These are phyloP conservation scores for Argya squamiceps DNA, from an alignment of 2,797 vertebrate species.

Conservation along the genomic window DNA sequence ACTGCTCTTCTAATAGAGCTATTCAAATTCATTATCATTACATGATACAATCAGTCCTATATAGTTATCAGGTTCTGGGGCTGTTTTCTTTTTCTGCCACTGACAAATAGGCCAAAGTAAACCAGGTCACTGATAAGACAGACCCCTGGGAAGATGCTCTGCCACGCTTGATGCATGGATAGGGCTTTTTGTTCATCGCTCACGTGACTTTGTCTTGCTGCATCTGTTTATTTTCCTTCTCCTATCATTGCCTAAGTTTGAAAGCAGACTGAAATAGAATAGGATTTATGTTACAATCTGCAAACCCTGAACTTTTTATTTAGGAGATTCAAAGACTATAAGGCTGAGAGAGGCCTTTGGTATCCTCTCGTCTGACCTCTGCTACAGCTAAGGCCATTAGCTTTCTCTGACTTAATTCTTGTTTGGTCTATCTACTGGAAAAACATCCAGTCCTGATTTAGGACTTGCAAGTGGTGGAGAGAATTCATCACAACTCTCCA, in stretches of 20 bases:
- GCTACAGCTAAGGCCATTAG: slow-evolving; percentile 9
- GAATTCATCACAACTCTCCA: not conserved
- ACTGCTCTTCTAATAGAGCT: slow-evolving; percentile 22
- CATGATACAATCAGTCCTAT: slow-evolving; percentile 53
- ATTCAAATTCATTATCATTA: slow-evolving; percentile 55
- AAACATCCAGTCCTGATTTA: slow-evolving; percentile 41
- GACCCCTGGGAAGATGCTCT: slow-evolving; percentile 57
- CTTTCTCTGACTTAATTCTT: slow-evolving; percentile 50
- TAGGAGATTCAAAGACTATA: not conserved
- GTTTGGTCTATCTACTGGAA: slow-evolving; percentile 57
- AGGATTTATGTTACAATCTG: slow-evolving; percentile 24
- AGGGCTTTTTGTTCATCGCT: slow-evolving; percentile 39
- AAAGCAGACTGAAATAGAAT: slow-evolving; percentile 47
- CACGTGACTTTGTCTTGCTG: slow-evolving; percentile 33
- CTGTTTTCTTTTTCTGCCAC: slow-evolving; percentile 77
- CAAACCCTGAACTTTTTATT: slow-evolving; percentile 35
- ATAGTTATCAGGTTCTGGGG: slow-evolving; percentile 50
- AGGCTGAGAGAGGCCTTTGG: not conserved
- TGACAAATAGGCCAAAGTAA: slow-evolving; percentile 66
- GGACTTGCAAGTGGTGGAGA: not conserved
- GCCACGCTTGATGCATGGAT: slow-evolving; percentile 36
- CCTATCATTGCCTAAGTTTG: slow-evolving; percentile 30
- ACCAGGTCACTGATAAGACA: slow-evolving; percentile 74
- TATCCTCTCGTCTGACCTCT: slow-evolving; percentile 51
- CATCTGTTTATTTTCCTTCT: slow-evolving; percentile 56